A percentile compares a stretch with the other conserved stretches of the same genome.
These are phyloP conservation scores for Engystomops pustulosus DNA, from an alignment of 2,113 vertebrate genomes.

Conservation along the genomic window DNA sequence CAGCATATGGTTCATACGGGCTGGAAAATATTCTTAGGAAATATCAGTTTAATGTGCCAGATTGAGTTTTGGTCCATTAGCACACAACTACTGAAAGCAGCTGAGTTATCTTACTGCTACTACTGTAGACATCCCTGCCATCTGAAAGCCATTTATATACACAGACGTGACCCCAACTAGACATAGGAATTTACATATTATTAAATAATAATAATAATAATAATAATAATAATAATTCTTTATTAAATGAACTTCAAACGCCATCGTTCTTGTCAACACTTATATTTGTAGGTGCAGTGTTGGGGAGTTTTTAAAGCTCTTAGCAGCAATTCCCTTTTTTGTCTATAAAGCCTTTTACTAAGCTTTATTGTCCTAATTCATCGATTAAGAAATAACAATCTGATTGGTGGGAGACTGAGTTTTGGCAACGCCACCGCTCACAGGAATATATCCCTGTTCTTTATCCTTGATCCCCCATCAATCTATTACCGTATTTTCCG, in stretches of 20 bases:
- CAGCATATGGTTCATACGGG: background rate
- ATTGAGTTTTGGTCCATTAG: background rate
- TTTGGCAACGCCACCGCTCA: too few species aligned
- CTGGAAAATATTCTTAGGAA: constrained; percentile 4
- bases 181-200: background rate
- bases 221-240: background rate
- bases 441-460: too few species aligned
- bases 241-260: background rate
- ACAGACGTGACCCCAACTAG: background rate
- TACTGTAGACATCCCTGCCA: background rate
- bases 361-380: too few species aligned
- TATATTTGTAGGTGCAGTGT: background rate
- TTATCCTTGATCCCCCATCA: too few species aligned
- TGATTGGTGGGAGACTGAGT: too few species aligned
- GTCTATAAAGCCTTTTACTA: too few species aligned
- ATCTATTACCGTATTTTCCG: too few species aligned
- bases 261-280: background rate
- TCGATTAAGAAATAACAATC: too few species aligned
- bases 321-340: background rate
- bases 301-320: background rate
- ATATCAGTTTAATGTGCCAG: background rate
- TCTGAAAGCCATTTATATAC: background rate
- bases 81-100: background rate
- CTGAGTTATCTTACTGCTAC: background rate
- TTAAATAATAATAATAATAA: too few species aligned